Conservation (phyloP, 2,888 invertebrate genomes). For the Strigamia maritima region DNA sequence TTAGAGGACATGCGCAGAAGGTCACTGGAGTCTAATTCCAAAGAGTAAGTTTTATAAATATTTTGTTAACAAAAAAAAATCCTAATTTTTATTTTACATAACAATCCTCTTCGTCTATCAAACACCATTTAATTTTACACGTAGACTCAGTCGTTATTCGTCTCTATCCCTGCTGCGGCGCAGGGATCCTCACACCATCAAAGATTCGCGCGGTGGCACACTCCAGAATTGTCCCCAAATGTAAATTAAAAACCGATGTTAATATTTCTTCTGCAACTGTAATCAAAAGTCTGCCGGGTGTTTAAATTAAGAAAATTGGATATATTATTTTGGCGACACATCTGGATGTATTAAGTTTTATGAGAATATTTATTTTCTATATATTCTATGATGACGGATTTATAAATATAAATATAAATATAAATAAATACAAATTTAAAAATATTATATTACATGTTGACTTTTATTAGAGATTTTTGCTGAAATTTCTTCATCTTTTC, state of each 20-base stretch:
- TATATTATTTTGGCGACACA: not conserved
- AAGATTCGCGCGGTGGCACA: not conserved
- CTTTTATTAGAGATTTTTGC: slow-evolving; percentile 22
- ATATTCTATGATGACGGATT: not conserved
- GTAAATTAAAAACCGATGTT: not conserved
- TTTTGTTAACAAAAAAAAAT: not conserved
- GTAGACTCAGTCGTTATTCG: not conserved
- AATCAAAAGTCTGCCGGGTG: not conserved
- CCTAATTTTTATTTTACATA: not conserved
- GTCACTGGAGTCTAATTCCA: slow-evolving; percentile 64
- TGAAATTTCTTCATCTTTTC: slow-evolving; percentile 19
- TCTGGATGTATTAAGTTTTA: slow-evolving; percentile 6
- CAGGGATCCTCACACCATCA: not conserved
- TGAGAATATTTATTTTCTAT: not conserved
- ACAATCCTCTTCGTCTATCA: not conserved
- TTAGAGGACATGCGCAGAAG: slow-evolving; percentile 82
- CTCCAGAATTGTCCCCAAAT: slow-evolving; percentile 40
- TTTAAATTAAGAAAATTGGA: not conserved
- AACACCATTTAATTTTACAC: slow-evolving; percentile 1
- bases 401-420: not conserved
- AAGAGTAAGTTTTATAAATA: slow-evolving; percentile 65
- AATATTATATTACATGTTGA: slow-evolving; percentile 11
- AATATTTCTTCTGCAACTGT: not conserved
- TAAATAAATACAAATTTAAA: not conserved
- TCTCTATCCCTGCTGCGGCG: slow-evolving; percentile 11